Evolutionary conservation across 1,140 invertebrate genomes (phyloP).

Genomic region (Pogonus chalceus): DNA sequence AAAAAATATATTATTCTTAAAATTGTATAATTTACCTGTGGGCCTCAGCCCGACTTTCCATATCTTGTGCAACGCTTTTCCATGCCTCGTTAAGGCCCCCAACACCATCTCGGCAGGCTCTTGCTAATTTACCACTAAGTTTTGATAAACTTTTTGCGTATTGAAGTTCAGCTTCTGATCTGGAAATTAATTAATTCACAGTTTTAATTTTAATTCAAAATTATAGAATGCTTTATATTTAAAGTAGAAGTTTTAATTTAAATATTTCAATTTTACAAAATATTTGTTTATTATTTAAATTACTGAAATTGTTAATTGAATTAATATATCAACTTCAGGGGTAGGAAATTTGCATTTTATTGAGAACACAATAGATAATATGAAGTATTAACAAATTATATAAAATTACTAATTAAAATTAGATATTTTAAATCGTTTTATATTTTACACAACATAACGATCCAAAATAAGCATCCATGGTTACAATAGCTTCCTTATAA

Average conservation of each 20-base stretch:
- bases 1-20: slow-evolving; percentile 10
- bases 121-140: slow-evolving; percentile 72
- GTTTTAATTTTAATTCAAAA: background rate
- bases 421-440: too few relatives aligned
- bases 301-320: too few relatives aligned
- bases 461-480: too few relatives aligned
- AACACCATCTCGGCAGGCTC: slow-evolving; percentile 65
- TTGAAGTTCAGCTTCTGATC: slow-evolving; percentile 77
- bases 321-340: too few relatives aligned
- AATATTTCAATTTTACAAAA: too few relatives aligned
- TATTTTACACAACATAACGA: too few relatives aligned
- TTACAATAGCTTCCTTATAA: background rate
- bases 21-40: slow-evolving; percentile 61
- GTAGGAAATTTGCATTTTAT: too few relatives aligned
- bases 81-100: slow-evolving; percentile 80
- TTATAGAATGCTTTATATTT: background rate
- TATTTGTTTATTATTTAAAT: too few relatives aligned
- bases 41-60: slow-evolving; percentile 80
- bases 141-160: slow-evolving; percentile 86
- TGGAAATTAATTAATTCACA: slow-evolving; percentile 38
- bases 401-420: too few relatives aligned
- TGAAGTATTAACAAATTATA: too few relatives aligned
- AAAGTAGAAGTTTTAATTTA: background rate
- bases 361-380: too few relatives aligned
- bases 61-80: slow-evolving; percentile 79